Evolutionary conservation across 2,797 vertebrate species (phyloP).

Genomic region (Myotis planiceps): DNA sequence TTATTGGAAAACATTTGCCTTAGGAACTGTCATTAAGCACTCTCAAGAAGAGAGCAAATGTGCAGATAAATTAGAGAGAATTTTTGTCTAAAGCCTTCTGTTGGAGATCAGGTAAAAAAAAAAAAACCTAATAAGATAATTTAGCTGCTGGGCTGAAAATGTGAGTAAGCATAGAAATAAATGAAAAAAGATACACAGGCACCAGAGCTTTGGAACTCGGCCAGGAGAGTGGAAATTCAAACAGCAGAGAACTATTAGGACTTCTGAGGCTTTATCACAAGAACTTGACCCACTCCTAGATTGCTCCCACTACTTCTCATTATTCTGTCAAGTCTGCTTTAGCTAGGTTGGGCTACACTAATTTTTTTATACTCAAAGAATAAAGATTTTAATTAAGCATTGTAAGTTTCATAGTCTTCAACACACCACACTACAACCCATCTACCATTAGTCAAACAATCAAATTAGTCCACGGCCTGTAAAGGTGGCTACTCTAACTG

Average conservation of each 20-base stretch:
- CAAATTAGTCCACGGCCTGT: neutral
- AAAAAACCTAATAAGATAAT: neutral
- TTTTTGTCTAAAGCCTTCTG: neutral
- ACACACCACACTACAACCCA: constrained; percentile 95
- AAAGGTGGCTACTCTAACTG: neutral
- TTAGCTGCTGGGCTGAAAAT: neutral
- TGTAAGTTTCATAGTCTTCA: constrained; percentile 97
- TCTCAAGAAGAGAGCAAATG: neutral
- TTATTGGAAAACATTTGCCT: constrained; percentile 22
- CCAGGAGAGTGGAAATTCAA: neutral
- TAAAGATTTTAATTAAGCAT: constrained; percentile 99
- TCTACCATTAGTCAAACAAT: constrained; percentile 92
- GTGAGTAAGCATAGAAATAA: neutral
- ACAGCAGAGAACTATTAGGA: neutral
- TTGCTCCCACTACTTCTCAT: neutral
- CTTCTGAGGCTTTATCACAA: neutral
- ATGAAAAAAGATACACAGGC: neutral
- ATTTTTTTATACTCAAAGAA: constrained; percentile 96
- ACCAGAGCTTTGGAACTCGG: neutral
- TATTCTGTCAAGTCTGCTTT: neutral
- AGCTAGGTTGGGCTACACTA: neutral
- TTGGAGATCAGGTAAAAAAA: constrained; percentile 40
- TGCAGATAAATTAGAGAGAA: neutral
- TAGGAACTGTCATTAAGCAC: neutral
- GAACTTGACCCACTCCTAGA: neutral